phyloP scores from a whole-genome alignment of 2,888 invertebrate species.

The Zeuzera pyrina region DNA sequence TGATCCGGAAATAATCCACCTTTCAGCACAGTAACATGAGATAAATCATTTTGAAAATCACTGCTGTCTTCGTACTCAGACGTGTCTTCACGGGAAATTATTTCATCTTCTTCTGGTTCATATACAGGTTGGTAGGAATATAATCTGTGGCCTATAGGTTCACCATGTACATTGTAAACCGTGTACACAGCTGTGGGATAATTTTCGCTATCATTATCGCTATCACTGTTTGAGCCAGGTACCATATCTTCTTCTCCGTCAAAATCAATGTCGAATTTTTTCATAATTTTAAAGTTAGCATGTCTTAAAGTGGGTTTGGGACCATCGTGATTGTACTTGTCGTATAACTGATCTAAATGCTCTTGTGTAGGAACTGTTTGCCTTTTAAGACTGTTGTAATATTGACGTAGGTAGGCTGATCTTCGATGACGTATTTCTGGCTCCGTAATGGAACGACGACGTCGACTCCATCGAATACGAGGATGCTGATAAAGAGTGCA shows the following conservation, averaged over 20 bases:
- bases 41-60: constrained; percentile 37
- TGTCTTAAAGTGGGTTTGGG: constrained; percentile 60
- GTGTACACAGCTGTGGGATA: constrained; percentile 60
- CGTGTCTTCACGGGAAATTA: constrained; percentile 35
- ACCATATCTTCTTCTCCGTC: constrained; percentile 36
- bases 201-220: constrained; percentile 36
- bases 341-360: constrained; percentile 44
- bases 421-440: constrained; percentile 50
- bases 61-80: constrained; percentile 43
- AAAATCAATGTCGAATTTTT: constrained; percentile 49
- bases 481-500: constrained; percentile 92
- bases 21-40: constrained; percentile 55
- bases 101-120: constrained; percentile 55
- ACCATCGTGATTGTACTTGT: constrained; percentile 57
- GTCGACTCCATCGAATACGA: constrained; percentile 84
- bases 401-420: constrained; percentile 54
- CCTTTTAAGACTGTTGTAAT: constrained; percentile 46
- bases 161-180: constrained; percentile 61
- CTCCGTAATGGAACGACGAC: constrained; percentile 70
- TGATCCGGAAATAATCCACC: constrained; percentile 53
- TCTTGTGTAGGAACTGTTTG: constrained; percentile 37
- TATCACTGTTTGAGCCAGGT: constrained; percentile 25
- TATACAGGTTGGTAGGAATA: constrained; percentile 66
- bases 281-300: constrained; percentile 62
- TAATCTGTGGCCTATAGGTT: constrained; percentile 59